Evolutionary conservation across 1,140 invertebrate genomes (phyloP).

Genomic region (Propsilocerus akamusi): DNA sequence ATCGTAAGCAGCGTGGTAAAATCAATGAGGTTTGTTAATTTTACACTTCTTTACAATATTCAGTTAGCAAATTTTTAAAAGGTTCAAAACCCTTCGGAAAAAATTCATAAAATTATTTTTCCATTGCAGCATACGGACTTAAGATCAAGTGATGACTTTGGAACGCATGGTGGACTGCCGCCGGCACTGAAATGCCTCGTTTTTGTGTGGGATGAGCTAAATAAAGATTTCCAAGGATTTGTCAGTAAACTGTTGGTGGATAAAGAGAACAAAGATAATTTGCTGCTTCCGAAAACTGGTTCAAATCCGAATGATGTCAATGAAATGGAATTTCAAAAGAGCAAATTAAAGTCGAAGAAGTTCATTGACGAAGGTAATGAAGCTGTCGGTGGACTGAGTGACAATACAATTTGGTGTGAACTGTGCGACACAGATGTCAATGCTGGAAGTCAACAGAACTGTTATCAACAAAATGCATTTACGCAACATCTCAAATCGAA

Average conservation of each 20-base stretch:
- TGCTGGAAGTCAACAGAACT: not conserved
- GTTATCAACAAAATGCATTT: constrained; percentile 43
- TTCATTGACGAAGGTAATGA: constrained; percentile 18
- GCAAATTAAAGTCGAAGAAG: constrained; percentile 12
- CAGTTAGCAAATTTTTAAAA: too few relatives aligned
- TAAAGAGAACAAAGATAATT: not conserved
- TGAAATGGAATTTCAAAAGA: not conserved
- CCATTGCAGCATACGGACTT: not conserved
- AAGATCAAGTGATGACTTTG: not conserved
- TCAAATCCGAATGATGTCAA: not conserved
- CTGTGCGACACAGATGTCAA: constrained; percentile 46
- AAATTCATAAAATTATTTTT: too few relatives aligned
- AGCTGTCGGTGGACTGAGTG: constrained; percentile 9
- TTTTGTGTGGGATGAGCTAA: constrained; percentile 76
- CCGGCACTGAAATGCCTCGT: constrained; percentile 69
- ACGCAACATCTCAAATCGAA: constrained; percentile 79
- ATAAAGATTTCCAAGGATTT: constrained; percentile 1
- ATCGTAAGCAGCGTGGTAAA: constrained; percentile 10
- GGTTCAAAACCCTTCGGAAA: too few relatives aligned
- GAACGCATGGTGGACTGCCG: constrained; percentile 39
- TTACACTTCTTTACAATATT: too few relatives aligned
- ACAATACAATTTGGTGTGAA: constrained; percentile 45
- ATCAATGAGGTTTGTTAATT: too few relatives aligned
- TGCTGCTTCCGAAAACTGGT: not conserved
- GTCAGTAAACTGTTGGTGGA: not conserved